Percentiles rank a stretch among this genome's conserved stretches.
These are phyloP conservation scores for Irena cyanogastra DNA, from an alignment of 2,113 vertebrate species.

Conservation along the genomic window DNA sequence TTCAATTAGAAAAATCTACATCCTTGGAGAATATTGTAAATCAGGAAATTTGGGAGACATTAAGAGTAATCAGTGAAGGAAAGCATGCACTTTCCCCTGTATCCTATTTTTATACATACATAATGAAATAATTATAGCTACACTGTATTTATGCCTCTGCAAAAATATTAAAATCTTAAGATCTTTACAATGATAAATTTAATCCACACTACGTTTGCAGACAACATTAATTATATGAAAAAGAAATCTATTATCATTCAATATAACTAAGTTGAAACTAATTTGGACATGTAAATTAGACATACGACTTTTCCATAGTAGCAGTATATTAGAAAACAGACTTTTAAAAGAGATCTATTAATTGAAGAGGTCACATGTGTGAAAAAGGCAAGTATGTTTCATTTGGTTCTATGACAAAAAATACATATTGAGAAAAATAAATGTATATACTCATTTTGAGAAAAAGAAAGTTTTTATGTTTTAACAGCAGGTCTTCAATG, in stretches of 20 bases:
- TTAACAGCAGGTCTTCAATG: not conserved
- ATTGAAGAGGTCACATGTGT: conserved; percentile 56
- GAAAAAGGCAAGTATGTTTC: conserved; percentile 44
- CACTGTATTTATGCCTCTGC: conserved; percentile 77
- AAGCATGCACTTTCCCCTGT: conserved; percentile 77
- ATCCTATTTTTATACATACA: conserved; percentile 84
- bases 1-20: conserved; percentile 86
- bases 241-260: conserved; percentile 81
- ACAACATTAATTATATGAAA: conserved; percentile 84
- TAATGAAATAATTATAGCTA: conserved; percentile 86
- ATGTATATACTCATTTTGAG: not conserved
- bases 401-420: conserved; percentile 6
- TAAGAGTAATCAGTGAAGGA: conserved; percentile 85
- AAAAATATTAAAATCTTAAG: conserved; percentile 82
- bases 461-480: not conserved
- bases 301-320: conserved; percentile 58
- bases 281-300: conserved; percentile 85
- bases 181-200: conserved; percentile 84
- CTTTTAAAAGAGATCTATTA: conserved; percentile 54
- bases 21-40: conserved; percentile 85
- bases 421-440: not conserved
- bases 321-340: conserved; percentile 50
- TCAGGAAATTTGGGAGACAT: conserved; percentile 86
- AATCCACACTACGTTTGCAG: conserved; percentile 77
- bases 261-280: conserved; percentile 82